Base-by-base conservation (phyloP, 2,888 invertebrate species). In the Dione vanillae region DNA sequence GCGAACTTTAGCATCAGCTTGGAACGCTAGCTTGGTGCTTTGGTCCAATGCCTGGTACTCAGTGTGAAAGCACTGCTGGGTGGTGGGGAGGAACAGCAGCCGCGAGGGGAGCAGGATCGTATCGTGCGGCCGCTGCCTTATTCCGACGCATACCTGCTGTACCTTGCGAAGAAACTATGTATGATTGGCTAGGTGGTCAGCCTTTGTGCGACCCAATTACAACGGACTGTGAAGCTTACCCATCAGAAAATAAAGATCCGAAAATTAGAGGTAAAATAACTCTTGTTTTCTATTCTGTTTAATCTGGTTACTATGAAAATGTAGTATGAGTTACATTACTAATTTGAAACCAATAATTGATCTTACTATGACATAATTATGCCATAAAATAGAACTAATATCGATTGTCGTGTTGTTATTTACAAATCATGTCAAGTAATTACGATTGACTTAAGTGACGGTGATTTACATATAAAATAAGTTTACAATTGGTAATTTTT, bases 91-190 rank as follows among this genome's bases (percentile, higher is more conserved):
- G 93, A 0, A 89, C 86, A 45, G 90, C 93, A 16, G 92, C 93
- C 40, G 90, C 93, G 9, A 81, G 91, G 3, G 92, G 93, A 0
- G 77, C 82, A 1, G 91, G 91, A 0, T 81, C 88, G 1, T 82
- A 85, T 7, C 80, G 95, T 79, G 95, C 95, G 72, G 95, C 95
- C 37, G 95, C 95, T 6, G 95, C 95, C 45, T 87, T 95, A 11
- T 95, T 95, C 80, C 93, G 94, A 12, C 89, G 94, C 14, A 87
- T 95, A 76, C 93, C 95, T 73, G 92, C 96, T 76, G 94, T 97
- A 87, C 96, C 96, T 74, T 97, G 97, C 87, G 96, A 96, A 80
- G 94, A 95, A 72, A 92, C 94, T 40, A 94, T 96, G 85, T 92
- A 94, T 78, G 95, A 95, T 71, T 94, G 96, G 81, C 95, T 97